A percentile compares a stretch with the other conserved stretches of the same genome.
Evolutionary conservation across 2,113 vertebrate species (phyloP).

Genomic region (Toxostoma redivivum): DNA sequence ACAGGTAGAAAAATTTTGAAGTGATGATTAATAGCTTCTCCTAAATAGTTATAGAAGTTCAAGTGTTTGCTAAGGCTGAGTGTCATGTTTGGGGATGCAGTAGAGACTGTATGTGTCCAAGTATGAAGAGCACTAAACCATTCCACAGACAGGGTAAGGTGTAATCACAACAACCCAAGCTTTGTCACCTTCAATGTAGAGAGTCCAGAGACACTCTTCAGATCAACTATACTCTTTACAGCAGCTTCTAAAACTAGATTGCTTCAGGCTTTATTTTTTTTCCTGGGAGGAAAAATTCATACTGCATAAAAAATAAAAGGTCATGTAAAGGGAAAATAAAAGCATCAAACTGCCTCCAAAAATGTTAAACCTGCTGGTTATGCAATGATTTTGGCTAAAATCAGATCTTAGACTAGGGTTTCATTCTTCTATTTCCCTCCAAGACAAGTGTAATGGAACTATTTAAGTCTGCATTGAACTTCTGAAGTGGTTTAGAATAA

Average conservation of each 20-base stretch:
- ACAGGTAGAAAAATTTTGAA: background rate
- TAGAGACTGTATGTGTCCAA: too few species aligned
- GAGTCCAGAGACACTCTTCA: background rate
- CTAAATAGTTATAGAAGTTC: background rate
- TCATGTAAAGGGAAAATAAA: background rate
- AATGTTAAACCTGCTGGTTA: background rate
- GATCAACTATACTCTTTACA: background rate
- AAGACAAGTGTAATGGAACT: background rate
- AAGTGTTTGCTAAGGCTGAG: background rate
- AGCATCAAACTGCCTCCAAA: background rate
- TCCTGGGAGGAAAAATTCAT: background rate
- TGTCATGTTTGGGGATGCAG: background rate
- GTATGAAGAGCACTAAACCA: background rate
- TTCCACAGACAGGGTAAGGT: background rate
- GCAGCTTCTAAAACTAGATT: background rate
- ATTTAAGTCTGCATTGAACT: background rate
- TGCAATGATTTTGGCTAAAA: background rate
- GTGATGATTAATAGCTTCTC: background rate
- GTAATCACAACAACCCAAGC: background rate
- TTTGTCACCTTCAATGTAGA: background rate
- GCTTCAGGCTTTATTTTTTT: background rate
- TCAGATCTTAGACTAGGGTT: background rate
- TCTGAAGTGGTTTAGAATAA: background rate
- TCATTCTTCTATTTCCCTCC: background rate
- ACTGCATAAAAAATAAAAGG: background rate